These are phyloP conservation scores for Mustela lutreola DNA, from an alignment of 2,113 vertebrate species.

Conservation along the genomic window DNA sequence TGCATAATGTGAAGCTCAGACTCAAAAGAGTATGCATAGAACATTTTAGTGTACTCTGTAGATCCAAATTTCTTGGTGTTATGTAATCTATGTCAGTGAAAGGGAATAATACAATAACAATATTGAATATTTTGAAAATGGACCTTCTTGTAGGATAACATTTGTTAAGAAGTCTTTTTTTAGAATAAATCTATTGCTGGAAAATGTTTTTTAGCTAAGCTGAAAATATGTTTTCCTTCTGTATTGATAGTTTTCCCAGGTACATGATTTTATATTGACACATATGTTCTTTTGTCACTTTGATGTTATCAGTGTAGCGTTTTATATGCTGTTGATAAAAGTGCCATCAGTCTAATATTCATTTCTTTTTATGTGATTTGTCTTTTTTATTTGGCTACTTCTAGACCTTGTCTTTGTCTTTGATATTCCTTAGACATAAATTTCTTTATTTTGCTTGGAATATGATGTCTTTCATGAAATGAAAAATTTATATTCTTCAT, in stretches of 20 bases:
- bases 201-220: neutral
- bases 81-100: no score
- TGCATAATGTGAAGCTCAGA: neutral
- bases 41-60: neutral
- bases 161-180: neutral
- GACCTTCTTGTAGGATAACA: neutral
- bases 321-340: neutral
- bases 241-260: neutral
- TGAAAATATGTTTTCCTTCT: neutral
- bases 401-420: neutral
- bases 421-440: neutral
- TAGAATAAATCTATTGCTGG: neutral
- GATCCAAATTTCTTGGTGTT: neutral
- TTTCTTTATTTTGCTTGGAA: neutral
- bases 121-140: neutral
- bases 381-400: neutral
- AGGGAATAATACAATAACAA: neutral
- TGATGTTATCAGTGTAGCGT: neutral
- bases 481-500: neutral
- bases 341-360: neutral
- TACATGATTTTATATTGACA: neutral
- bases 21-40: neutral
- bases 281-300: neutral
- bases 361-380: neutral
- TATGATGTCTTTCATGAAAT: neutral